A percentile compares a stretch with the other conserved stretches of the same genome.
Conservation (phyloP, 35 echinoderm and acorn worm genomes). For the Holothuria glaberrima region DNA sequence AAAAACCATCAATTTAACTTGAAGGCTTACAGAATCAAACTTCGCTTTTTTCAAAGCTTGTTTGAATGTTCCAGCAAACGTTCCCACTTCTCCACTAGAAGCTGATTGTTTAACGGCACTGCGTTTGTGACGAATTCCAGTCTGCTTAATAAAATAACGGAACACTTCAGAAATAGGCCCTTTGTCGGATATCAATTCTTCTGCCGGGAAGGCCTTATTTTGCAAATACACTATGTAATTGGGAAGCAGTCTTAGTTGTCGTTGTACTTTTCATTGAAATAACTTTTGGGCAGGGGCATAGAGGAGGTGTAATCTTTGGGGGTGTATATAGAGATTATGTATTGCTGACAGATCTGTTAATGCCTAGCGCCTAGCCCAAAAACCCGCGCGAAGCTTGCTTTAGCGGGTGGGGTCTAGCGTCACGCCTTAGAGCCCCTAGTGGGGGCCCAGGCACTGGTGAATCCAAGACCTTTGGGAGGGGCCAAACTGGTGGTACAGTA, state of each 20-base stretch:
- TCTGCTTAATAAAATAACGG: background rate
- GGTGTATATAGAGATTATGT: too few species aligned
- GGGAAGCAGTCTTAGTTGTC: background rate
- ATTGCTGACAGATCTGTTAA: too few species aligned
- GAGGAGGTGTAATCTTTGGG: too few species aligned
- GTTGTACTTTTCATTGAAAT: constrained; percentile 16
- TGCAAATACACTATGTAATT: background rate
- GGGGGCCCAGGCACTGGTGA: too few species aligned
- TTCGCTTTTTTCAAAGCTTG: constrained; percentile 27
- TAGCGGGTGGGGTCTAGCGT: too few species aligned
- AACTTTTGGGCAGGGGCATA: constrained; percentile 14
- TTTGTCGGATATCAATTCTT: constrained; percentile 23
- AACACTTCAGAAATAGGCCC: constrained; percentile 31
- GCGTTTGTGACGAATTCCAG: background rate
- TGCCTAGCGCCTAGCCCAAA: too few species aligned
- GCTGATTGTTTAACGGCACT: constrained; percentile 14
- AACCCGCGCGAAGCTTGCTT: too few species aligned
- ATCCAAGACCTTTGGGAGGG: too few species aligned
- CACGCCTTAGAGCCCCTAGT: too few species aligned
- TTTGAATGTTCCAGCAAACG: constrained; percentile 61
- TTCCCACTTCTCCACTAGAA: constrained; percentile 25
- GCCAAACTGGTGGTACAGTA: too few species aligned
- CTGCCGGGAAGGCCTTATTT: background rate
- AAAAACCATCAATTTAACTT: constrained; percentile 4
- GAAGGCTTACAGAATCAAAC: background rate